These are phyloP conservation scores for Tinea trinotella DNA, from an alignment of 2,888 invertebrate species.

Conservation along the genomic window DNA sequence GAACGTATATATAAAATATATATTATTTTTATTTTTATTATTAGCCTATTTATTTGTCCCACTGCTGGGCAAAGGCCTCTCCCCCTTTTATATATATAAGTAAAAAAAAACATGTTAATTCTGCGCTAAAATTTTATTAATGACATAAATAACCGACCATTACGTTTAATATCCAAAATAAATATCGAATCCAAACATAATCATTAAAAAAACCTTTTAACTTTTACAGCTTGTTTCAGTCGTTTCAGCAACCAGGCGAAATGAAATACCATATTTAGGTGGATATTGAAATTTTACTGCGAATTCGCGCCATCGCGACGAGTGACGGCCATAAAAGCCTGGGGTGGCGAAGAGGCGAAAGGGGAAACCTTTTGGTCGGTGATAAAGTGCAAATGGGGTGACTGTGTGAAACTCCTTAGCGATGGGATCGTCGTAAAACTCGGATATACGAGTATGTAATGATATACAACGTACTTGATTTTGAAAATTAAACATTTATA, in stretches of 20 bases:
- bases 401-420: slow-evolving; percentile 31
- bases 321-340: slow-evolving; percentile 34
- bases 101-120: too few relatives aligned
- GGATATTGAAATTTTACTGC: slow-evolving; percentile 55
- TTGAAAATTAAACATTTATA: slow-evolving; percentile 17
- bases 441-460: neutral
- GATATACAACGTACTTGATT: slow-evolving; percentile 25
- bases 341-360: slow-evolving; percentile 25
- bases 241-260: slow-evolving; percentile 35
- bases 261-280: slow-evolving; percentile 49
- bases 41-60: too few relatives aligned
- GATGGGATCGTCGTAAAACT: slow-evolving; percentile 36
- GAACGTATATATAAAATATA: too few relatives aligned
- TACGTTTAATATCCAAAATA: slow-evolving; percentile 15
- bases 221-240: slow-evolving; percentile 26
- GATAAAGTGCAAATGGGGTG: slow-evolving; percentile 33
- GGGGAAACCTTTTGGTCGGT: slow-evolving; percentile 22
- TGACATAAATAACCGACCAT: slow-evolving; percentile 27
- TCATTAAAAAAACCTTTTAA: slow-evolving; percentile 12
- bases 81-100: too few relatives aligned
- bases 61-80: too few relatives aligned
- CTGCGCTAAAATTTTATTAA: neutral
- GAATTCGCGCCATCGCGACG: slow-evolving; percentile 28
- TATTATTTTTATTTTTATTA: too few relatives aligned
- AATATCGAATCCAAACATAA: slow-evolving; percentile 12